A percentile compares a stretch with the other conserved stretches of the same genome.
phyloP scores from a whole-genome alignment of 1,140 invertebrate genomes.

The Cydia fagiglandana region DNA sequence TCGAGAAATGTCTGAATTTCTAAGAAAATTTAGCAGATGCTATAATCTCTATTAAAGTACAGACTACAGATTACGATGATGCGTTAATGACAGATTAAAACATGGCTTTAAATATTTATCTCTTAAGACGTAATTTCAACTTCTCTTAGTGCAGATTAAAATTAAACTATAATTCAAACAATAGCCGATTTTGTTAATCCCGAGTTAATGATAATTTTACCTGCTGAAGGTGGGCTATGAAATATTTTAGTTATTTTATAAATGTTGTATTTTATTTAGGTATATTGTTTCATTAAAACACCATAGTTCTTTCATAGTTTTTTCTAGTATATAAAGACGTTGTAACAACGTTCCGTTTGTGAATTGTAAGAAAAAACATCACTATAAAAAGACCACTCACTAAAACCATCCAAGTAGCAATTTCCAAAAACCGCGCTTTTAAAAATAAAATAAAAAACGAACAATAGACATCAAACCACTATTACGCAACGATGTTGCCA shows the following conservation, averaged over 20 bases:
- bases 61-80: neutral
- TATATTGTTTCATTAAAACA: neutral
- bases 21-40: neutral
- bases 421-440: neutral
- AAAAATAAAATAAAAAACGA: neutral
- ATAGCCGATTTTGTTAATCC: neutral
- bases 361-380: neutral
- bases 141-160: neutral
- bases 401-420: conserved; percentile 8
- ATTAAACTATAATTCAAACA: neutral
- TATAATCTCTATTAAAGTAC: neutral
- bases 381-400: neutral
- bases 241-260: neutral
- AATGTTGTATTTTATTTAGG: neutral
- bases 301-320: too few relatives aligned
- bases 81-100: neutral
- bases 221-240: neutral
- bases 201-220: neutral
- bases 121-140: neutral
- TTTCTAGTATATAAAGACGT: too few relatives aligned
- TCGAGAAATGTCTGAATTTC: neutral
- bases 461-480: conserved; percentile 17
- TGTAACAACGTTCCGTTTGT: too few relatives aligned
- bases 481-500: conserved; percentile 7
- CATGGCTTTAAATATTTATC: neutral